phyloP scores from a whole-genome alignment of 2,888 invertebrate genomes.

The Drosophila eohydei region DNA sequence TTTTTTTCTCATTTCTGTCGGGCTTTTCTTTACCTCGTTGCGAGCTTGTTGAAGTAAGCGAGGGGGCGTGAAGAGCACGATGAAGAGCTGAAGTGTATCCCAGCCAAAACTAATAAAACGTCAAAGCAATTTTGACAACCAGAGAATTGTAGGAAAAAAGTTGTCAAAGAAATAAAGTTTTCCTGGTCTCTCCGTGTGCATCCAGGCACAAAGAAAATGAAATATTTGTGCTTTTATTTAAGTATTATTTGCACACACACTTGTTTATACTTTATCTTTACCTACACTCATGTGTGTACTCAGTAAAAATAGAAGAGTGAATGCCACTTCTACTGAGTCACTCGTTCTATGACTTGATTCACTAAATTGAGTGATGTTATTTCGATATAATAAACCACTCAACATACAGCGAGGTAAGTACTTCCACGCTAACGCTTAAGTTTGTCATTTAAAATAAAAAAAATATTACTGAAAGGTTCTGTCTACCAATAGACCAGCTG shows the following conservation, averaged over 20 bases:
- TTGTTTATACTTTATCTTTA: background rate
- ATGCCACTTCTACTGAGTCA: background rate
- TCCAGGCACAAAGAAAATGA: conserved; percentile 25
- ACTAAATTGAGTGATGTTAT: conserved; percentile 6
- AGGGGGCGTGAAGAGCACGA: conserved; percentile 14
- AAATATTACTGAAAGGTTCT: background rate
- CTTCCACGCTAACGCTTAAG: background rate
- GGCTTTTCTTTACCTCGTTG: conserved; percentile 41
- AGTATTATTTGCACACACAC: conserved; percentile 11
- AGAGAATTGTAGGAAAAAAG: conserved; percentile 49
- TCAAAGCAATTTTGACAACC: conserved; percentile 78
- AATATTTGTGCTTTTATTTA: conserved; percentile 29
- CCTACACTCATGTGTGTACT: background rate
- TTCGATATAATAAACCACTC: background rate
- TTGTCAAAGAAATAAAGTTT: conserved; percentile 51
- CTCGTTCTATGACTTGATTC: background rate
- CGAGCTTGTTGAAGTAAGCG: conserved; percentile 22
- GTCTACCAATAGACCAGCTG: background rate
- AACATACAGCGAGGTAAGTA: background rate
- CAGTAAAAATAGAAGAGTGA: background rate
- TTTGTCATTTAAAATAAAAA: background rate
- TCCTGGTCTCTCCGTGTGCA: conserved; percentile 13
- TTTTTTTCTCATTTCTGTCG: conserved; percentile 35
- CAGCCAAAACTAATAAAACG: conserved; percentile 75
- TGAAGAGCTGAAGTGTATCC: conserved; percentile 47